Evolutionary conservation across 1,140 invertebrate genomes (phyloP).

Genomic region (Bombus pyrosoma): DNA sequence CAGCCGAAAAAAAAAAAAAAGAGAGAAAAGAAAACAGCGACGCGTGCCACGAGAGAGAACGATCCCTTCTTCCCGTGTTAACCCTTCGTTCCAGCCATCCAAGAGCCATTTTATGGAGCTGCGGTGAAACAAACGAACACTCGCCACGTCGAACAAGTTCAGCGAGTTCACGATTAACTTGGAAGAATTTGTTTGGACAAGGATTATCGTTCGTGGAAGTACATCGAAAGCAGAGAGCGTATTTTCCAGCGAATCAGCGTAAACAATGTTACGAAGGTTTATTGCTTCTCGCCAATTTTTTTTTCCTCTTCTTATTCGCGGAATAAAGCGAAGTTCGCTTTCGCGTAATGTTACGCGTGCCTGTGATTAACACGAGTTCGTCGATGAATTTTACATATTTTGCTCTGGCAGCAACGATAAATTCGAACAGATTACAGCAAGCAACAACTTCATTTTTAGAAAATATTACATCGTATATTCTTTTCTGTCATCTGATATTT

Average conservation of each 20-base stretch:
- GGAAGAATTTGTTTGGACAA: constrained; percentile 40
- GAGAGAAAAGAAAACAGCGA: constrained; percentile 1
- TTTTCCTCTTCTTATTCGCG: not conserved
- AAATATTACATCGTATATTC: not conserved
- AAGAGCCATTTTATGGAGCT: constrained; percentile 19
- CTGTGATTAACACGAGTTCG: too few species aligned
- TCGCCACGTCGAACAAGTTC: not conserved
- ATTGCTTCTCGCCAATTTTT: not conserved
- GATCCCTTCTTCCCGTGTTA: not conserved
- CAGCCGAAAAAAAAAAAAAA: too few species aligned
- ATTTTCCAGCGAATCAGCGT: not conserved
- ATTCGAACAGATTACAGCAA: too few species aligned
- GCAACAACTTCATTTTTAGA: too few species aligned
- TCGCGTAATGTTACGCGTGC: too few species aligned
- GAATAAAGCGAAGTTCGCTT: not conserved
- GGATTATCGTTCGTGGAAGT: constrained; percentile 34
- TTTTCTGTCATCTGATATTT: too few species aligned
- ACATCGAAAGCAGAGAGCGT: not conserved
- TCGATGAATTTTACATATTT: too few species aligned
- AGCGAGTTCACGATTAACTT: not conserved
- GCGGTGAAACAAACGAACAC: constrained; percentile 17
- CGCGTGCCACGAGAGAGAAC: constrained; percentile 56
- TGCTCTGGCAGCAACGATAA: too few species aligned
- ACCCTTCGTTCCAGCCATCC: not conserved
- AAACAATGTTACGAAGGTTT: not conserved